Conservation (phyloP, 2,888 invertebrate species). For the Spisula subtruncata region DNA sequence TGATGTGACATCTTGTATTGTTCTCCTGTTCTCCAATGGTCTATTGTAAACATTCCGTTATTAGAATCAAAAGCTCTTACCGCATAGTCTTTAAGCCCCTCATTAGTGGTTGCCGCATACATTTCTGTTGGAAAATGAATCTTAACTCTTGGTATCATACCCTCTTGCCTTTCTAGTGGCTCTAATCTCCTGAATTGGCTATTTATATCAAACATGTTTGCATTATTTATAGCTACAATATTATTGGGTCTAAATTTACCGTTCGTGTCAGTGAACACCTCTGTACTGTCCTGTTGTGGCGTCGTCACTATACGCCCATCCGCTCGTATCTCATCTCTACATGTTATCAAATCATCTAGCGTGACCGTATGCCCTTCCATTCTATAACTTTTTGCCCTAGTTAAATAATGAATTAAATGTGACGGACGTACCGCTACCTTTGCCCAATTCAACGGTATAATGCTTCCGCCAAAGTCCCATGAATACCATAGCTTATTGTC, state of each 20-base stretch:
- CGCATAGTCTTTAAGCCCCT: background rate
- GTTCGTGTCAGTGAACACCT: conserved; percentile 36
- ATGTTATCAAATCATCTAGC: conserved; percentile 9
- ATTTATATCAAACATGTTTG: background rate
- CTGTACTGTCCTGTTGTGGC: conserved; percentile 24
- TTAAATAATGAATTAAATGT: conserved; percentile 4
- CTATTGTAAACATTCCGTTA: conserved; percentile 46
- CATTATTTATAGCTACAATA: background rate
- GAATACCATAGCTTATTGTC: background rate
- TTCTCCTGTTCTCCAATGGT: conserved; percentile 26
- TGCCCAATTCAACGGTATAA: conserved; percentile 24
- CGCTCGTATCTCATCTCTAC: conserved; percentile 49
- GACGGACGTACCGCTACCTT: background rate
- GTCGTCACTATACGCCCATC: conserved; percentile 42
- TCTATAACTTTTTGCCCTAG: background rate
- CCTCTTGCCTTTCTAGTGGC: conserved; percentile 28
- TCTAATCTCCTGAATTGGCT: background rate
- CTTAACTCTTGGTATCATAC: conserved; percentile 28
- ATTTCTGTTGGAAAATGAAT: conserved; percentile 32
- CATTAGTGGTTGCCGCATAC: background rate
- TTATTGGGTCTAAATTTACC: conserved; percentile 39
- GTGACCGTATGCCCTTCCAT: background rate
- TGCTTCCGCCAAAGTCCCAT: conserved; percentile 21
- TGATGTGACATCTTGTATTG: background rate
- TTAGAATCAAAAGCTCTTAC: conserved; percentile 16